Evolutionary conservation across 2,888 invertebrate species (phyloP).

Genomic region (Orthosia cruda): DNA sequence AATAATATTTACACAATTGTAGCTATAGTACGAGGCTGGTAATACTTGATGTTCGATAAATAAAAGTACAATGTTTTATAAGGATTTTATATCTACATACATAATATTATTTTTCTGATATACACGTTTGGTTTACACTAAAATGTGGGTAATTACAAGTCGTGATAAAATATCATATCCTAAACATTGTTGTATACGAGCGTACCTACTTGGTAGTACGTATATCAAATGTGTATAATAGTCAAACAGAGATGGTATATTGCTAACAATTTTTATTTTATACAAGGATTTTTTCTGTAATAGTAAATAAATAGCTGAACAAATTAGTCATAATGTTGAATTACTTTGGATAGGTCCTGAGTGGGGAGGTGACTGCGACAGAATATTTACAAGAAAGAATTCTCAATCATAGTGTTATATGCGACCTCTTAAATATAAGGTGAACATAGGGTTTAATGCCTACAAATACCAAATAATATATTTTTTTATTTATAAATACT

Average conservation of each 20-base stretch:
- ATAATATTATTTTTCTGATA: slow-evolving; percentile 49
- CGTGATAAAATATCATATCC: slow-evolving; percentile 51
- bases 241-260: slow-evolving; percentile 50
- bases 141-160: slow-evolving; percentile 14
- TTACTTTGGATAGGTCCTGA: slow-evolving; percentile 65
- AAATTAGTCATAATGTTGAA: slow-evolving; percentile 59
- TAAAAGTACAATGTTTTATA: slow-evolving; percentile 69
- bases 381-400: slow-evolving; percentile 64
- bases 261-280: slow-evolving; percentile 63
- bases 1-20: slow-evolving; percentile 46
- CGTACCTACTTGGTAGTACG: slow-evolving; percentile 25
- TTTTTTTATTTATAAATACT: slow-evolving; percentile 54
- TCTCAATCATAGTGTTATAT: slow-evolving; percentile 53
- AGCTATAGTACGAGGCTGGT: slow-evolving; percentile 49
- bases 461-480: slow-evolving; percentile 54
- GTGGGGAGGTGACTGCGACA: slow-evolving; percentile 64
- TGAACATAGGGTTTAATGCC: slow-evolving; percentile 51
- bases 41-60: slow-evolving; percentile 55
- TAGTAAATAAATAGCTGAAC: slow-evolving; percentile 42
- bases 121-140: slow-evolving; percentile 63
- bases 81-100: slow-evolving; percentile 62
- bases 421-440: slow-evolving; percentile 61
- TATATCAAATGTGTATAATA: slow-evolving; percentile 58
- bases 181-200: slow-evolving; percentile 52
- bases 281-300: slow-evolving; percentile 62